Conservation (phyloP, 2,888 invertebrate genomes). For the Galerucella pusilla region DNA sequence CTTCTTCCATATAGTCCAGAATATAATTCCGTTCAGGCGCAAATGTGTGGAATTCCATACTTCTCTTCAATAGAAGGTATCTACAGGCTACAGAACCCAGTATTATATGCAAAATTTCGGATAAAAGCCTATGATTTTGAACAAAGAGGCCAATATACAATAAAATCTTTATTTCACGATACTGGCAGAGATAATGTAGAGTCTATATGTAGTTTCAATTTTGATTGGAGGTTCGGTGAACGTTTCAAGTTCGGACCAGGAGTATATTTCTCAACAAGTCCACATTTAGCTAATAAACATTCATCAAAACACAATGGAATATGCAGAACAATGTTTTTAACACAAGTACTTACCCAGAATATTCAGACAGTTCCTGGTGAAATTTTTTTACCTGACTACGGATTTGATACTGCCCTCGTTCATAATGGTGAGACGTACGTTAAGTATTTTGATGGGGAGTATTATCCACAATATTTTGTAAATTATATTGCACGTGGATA, state of each 20-base stretch:
- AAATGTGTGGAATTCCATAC: slow-evolving; percentile 32
- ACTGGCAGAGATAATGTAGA: slow-evolving; percentile 50
- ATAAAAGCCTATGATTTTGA: slow-evolving; percentile 53
- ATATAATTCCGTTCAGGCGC: slow-evolving; percentile 27
- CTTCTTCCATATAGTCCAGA: slow-evolving; percentile 35
- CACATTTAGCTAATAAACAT: slow-evolving; percentile 53
- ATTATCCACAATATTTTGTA: slow-evolving; percentile 59
- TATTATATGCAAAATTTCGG: slow-evolving; percentile 52
- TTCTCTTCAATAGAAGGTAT: slow-evolving; percentile 38
- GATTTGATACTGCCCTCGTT: slow-evolving; percentile 57
- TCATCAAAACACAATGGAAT: slow-evolving; percentile 48
- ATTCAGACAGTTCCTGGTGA: slow-evolving; percentile 38
- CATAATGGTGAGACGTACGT: slow-evolving; percentile 55
- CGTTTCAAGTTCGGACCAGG: slow-evolving; percentile 56
- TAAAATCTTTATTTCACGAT: slow-evolving; percentile 53
- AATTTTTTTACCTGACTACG: slow-evolving; percentile 50
- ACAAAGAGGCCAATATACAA: slow-evolving; percentile 38
- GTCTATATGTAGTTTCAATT: slow-evolving; percentile 54
- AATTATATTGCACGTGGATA: slow-evolving; percentile 40
- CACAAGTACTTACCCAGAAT: slow-evolving; percentile 55
- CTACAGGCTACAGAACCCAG: slow-evolving; percentile 53
- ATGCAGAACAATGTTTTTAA: slow-evolving; percentile 57
- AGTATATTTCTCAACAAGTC: slow-evolving; percentile 56
- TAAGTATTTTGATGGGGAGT: slow-evolving; percentile 61
- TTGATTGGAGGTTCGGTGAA: slow-evolving; percentile 56